Evolutionary conservation across 1,140 invertebrate genomes (phyloP), one percentile per base, ranked within the genome.

Genomic region (Drosophila hydei): DNA sequence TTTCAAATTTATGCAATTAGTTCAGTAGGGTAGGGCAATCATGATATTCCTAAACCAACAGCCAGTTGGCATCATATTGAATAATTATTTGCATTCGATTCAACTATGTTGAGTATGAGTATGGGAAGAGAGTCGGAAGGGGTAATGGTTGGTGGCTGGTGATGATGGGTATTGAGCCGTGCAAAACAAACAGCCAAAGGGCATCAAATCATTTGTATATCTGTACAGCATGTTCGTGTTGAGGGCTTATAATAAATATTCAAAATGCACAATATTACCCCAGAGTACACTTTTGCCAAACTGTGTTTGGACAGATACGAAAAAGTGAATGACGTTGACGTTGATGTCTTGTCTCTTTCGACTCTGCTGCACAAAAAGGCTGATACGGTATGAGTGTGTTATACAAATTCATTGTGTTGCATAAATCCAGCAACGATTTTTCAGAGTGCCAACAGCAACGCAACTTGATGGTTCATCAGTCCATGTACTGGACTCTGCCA

Each of bases 31-130:
- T 40, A 2, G 25, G 40, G 23, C 11, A 38, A 36, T 21, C 42
- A 43, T 61, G 48, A 30, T 60, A 23, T 30, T 42, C 56, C 38
- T 21, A 55, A n/a, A 45, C 45, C 38, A 56, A 58, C 42, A 43
- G 6, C 16, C 25, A 16, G n/a, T 45, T 14, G 60, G 30, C 16
- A 81, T 74, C 56, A 77, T 81, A 59, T 50, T 65, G 70, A 83
- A 74, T 81, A 83, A 81, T 83, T 72, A 71, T 73, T 71, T 77
- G 70, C 61, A 75, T 78, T 78, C 58, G 70, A 81, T 75, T 65
- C 47, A 21, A 23, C 8, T 33, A 11, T 33, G 6, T 33, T 30
- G n/a, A 4, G 8, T 30, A 4, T 30, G n/a, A n/a, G n/a, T n/a
- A n/a, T n/a, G n/a, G n/a, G n/a, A n/a, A n/a, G n/a, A n/a, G n/a